Percentiles rank a stretch among this genome's conserved stretches.
Evolutionary conservation across 2,113 vertebrate genomes (phyloP).

Genomic region (Mus pahari): DNA sequence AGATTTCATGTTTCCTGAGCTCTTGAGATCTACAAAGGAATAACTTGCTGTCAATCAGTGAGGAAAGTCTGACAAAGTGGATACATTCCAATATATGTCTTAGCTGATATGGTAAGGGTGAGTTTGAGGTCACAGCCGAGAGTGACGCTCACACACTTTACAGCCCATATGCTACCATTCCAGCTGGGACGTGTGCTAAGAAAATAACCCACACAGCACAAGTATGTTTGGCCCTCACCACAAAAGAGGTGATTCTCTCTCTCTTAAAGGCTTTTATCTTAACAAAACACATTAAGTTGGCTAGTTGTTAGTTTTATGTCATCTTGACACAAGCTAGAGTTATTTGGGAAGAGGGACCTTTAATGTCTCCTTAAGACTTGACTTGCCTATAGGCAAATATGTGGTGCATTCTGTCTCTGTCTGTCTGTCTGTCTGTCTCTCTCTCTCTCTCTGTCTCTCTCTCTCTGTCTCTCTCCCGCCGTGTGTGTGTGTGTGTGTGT

Average conservation of each 20-base stretch:
- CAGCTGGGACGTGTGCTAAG: not conserved
- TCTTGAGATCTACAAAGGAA: constrained; percentile 18
- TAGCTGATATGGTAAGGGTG: constrained; percentile 19
- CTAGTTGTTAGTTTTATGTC: constrained; percentile 9
- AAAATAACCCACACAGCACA: constrained; percentile 46
- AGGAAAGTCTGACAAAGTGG: constrained; percentile 15
- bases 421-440: too few species aligned
- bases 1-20: not conserved
- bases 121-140: not conserved
- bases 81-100: constrained; percentile 25
- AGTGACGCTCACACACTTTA: not conserved
- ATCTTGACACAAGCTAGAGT: not conserved
- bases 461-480: not conserved
- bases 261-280: constrained; percentile 36
- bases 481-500: too few species aligned
- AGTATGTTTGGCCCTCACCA: constrained; percentile 18
- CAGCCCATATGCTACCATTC: not conserved
- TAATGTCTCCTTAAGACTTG: not conserved
- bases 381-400: not conserved
- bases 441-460: not conserved
- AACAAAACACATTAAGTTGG: not conserved
- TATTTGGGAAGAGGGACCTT: not conserved
- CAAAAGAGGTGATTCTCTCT: constrained; percentile 40
- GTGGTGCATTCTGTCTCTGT: not conserved
- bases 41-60: not conserved